Conservation (phyloP, 2,113 vertebrate species). For the Thunnus maccoyii region DNA sequence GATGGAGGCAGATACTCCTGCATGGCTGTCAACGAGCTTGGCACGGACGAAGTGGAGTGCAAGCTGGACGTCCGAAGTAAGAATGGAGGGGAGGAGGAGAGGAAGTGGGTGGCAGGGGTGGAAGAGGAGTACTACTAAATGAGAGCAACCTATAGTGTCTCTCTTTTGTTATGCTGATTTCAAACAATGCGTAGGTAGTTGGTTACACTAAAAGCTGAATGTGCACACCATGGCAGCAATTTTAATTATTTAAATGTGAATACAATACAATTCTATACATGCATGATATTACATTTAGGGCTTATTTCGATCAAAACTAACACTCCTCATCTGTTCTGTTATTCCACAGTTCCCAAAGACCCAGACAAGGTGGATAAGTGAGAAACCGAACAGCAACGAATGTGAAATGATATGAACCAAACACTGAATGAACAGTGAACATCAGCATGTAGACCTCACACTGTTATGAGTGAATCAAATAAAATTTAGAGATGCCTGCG, state of each 20-base stretch:
- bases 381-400: slow-evolving; percentile 56
- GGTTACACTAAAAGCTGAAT: not conserved
- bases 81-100: not conserved
- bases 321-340: slow-evolving; percentile 23
- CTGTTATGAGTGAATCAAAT: slow-evolving; percentile 61
- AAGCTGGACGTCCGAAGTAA: slow-evolving; percentile 87
- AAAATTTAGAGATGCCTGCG: slow-evolving; percentile 53
- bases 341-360: slow-evolving; percentile 56
- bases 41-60: slow-evolving; percentile 89
- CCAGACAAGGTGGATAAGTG: slow-evolving; percentile 44
- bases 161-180: not conserved
- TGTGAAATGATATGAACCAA: slow-evolving; percentile 57
- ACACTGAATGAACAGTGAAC: slow-evolving; percentile 46
- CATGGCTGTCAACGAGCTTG: slow-evolving; percentile 88
- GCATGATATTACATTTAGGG: not conserved
- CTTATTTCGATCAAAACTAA: slow-evolving; percentile 18
- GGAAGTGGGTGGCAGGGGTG: not conserved
- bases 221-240: not conserved
- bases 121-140: not conserved
- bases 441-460: slow-evolving; percentile 29
- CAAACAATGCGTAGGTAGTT: not conserved
- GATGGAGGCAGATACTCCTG: slow-evolving; percentile 90
- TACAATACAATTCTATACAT: not conserved
- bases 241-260: not conserved
- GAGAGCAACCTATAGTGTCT: not conserved